Evolutionary conservation across 92 coral and sea anemone genomes (phyloP).

Genomic region (Siderastrea radians): DNA sequence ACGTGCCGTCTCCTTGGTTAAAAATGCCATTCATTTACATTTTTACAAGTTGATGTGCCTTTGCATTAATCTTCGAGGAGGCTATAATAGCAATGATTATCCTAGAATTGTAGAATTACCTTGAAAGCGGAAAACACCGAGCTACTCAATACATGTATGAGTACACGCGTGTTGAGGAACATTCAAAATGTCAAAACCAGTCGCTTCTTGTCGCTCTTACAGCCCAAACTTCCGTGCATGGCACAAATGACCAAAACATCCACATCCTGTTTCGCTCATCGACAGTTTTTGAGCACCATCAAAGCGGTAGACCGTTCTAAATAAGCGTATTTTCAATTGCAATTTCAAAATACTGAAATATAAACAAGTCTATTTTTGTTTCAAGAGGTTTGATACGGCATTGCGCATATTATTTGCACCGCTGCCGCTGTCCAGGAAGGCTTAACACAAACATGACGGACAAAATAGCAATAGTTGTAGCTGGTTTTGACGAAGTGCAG

Average conservation of each 20-base stretch:
- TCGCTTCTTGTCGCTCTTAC: neutral
- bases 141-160: neutral
- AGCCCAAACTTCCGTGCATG: neutral
- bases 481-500: neutral
- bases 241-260: neutral
- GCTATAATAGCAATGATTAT: neutral
- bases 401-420: constrained; percentile 23
- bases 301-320: neutral
- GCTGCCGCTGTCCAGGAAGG: constrained; percentile 42
- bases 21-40: neutral
- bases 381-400: neutral
- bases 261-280: neutral
- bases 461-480: neutral
- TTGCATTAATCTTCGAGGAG: neutral
- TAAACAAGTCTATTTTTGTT: neutral
- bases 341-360: neutral
- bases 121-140: neutral
- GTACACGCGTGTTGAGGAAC: neutral
- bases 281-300: neutral
- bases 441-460: constrained; percentile 54
- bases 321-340: neutral
- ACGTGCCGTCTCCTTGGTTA: neutral
- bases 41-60: neutral
- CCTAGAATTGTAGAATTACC: neutral
- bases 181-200: neutral